Base-by-base conservation (phyloP, 2,888 invertebrate genomes). In the Ophion ellenae region DNA sequence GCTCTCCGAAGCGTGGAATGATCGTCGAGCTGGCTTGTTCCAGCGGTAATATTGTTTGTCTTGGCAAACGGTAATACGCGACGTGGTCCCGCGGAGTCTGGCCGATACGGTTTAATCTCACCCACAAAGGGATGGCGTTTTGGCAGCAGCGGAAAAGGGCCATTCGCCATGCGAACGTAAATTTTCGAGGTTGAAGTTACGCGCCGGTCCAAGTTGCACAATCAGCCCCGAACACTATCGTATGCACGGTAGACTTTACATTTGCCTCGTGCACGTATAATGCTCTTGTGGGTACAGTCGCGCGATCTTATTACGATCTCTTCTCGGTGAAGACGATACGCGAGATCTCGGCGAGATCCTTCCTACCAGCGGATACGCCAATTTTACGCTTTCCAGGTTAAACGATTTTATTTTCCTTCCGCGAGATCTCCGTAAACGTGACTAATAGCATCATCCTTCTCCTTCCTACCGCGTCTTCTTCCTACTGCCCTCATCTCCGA, bases 391-490 rank as follows among this genome's bases (percentile, higher is more conserved):
- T 40, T 75, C 75, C 61, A 80, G 61, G 80, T 75, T 85, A 77
- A 85, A 85, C 85, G 76, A 83, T 85, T 83, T 80, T 83, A 85
- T 80, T 83, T 76, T 67, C 76, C 59, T 73, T 40, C 36, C 32
- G 80, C 75, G 64, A 80, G 80, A 59, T 84, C 82, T 84, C 82
- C 77, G 87, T 89, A 87, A 89, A 90, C 85, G 80, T 88, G 86
- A 88, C 87, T 90, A 90, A 90, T 89, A 87, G 84, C 77, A 83
- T 81, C 83, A 84, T 84, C 73, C 79, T 82, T 57, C 45, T 40
- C 28, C 57, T 24, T 28, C 36, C 24, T 36, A 20, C 69, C 57
- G n/a, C 59, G 57, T 73, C n/a, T n/a, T 59, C 36, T 36, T 59
- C 59, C 17, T 17, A 57, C 59, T 59, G 59, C 20, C 53, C 32